A percentile compares a stretch with the other conserved stretches of the same genome.
Evolutionary conservation across 2,888 invertebrate species (phyloP).

Genomic region (Limnephilus rhombicus): DNA sequence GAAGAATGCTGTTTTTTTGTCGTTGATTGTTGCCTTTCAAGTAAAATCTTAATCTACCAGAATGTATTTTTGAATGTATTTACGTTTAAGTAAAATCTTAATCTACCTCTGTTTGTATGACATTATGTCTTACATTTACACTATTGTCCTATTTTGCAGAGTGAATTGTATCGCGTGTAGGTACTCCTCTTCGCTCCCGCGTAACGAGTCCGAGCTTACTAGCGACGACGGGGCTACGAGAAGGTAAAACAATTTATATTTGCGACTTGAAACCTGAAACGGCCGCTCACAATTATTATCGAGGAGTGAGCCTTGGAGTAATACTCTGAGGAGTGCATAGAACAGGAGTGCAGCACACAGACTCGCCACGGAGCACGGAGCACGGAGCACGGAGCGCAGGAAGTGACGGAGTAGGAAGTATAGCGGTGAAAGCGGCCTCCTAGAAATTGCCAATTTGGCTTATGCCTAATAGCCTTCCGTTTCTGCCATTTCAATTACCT

Average conservation of each 20-base stretch:
- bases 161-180: background rate
- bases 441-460: conserved; percentile 62
- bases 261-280: background rate
- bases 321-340: background rate
- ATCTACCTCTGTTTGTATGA: too few species aligned
- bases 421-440: conserved; percentile 43
- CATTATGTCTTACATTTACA: background rate
- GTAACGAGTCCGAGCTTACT: background rate
- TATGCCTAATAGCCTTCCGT: conserved; percentile 64
- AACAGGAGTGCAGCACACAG: background rate
- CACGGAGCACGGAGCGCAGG: background rate
- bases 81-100: too few species aligned
- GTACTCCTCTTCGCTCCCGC: background rate
- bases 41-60: too few species aligned
- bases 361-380: background rate
- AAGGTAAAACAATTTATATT: background rate
- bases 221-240: background rate
- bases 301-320: background rate
- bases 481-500: conserved; percentile 64
- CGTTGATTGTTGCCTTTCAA: too few species aligned
- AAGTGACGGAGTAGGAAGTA: background rate
- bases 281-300: background rate
- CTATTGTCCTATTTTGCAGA: background rate
- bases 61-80: too few species aligned
- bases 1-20: too few species aligned